Evolutionary conservation across 1,140 invertebrate species (phyloP).

Genomic region (Aphaenogaster floridana): DNA sequence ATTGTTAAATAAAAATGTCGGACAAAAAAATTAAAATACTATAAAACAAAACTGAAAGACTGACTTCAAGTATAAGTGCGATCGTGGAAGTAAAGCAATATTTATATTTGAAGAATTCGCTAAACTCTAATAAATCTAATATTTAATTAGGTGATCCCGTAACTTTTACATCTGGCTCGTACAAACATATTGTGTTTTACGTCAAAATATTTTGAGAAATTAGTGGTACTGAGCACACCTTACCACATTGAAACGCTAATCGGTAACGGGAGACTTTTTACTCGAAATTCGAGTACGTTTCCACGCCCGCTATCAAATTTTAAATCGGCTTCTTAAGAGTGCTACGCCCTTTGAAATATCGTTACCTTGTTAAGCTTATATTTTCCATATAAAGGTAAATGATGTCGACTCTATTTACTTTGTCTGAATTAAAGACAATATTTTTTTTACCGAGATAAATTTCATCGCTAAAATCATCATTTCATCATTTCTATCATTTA

Average conservation of each 20-base stretch:
- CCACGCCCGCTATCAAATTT: constrained; percentile 61
- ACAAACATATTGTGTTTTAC: constrained; percentile 74
- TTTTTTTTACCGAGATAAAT: background rate
- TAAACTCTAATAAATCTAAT: background rate
- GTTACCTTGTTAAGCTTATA: background rate
- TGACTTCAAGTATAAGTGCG: background rate
- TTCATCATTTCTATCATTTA: background rate
- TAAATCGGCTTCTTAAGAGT: constrained; percentile 6
- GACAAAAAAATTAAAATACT: background rate
- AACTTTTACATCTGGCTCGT: background rate
- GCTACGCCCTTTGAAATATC: constrained; percentile 12
- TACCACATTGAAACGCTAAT: constrained; percentile 78
- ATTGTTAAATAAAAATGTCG: background rate
- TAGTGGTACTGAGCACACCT: constrained; percentile 48
- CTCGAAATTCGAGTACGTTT: constrained; percentile 75
- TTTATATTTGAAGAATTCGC: background rate
- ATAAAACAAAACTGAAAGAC: background rate
- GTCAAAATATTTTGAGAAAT: constrained; percentile 83
- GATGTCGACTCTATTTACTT: background rate
- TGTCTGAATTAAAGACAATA: background rate
- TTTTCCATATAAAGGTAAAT: background rate
- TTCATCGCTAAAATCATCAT: background rate
- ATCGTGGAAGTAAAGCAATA: background rate
- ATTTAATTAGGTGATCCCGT: background rate
- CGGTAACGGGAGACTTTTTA: constrained; percentile 84